Conservation (phyloP, 1,140 invertebrate genomes). For the Trichogramma pretiosum region DNA sequence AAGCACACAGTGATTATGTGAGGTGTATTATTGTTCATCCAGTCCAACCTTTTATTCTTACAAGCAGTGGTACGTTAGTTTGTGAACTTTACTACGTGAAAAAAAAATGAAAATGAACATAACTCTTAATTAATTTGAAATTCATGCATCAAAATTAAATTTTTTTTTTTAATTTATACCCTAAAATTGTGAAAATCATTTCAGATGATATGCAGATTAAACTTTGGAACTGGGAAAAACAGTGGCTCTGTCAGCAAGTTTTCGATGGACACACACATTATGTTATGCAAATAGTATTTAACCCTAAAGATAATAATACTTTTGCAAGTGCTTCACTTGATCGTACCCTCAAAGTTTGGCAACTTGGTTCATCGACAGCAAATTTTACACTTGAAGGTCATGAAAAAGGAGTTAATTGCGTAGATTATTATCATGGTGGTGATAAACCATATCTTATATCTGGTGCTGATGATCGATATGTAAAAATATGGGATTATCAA, state of each 20-base stretch:
- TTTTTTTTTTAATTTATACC: not conserved
- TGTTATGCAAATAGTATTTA: constrained; percentile 99
- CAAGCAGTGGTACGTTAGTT: constrained; percentile 81
- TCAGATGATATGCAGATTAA: constrained; percentile 98
- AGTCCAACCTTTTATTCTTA: constrained; percentile 92
- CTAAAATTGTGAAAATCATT: constrained; percentile 23
- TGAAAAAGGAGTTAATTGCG: constrained; percentile 97
- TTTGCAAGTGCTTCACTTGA: constrained; percentile 98
- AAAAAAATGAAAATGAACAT: constrained; percentile 1
- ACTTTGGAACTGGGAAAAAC: constrained; percentile 99
- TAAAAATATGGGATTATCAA: constrained; percentile 99
- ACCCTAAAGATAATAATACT: constrained; percentile 99
- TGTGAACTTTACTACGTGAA: too few species aligned
- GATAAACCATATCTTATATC: constrained; percentile 99
- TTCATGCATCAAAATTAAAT: too few species aligned
- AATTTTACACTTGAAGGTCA: constrained; percentile 99
- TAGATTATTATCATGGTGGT: constrained; percentile 99
- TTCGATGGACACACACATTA: constrained; percentile 99
- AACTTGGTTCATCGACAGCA: constrained; percentile 88
- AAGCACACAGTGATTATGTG: constrained; percentile 98
- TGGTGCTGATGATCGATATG: constrained; percentile 92
- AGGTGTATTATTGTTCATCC: constrained; percentile 95
- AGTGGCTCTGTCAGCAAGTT: constrained; percentile 93
- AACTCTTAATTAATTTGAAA: too few species aligned
- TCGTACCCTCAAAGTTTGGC: constrained; percentile 96